A percentile compares a stretch with the other conserved stretches of the same genome.
Evolutionary conservation across 2,797 vertebrate genomes (phyloP).

Genomic region (Rhinatrema bivittatum): DNA sequence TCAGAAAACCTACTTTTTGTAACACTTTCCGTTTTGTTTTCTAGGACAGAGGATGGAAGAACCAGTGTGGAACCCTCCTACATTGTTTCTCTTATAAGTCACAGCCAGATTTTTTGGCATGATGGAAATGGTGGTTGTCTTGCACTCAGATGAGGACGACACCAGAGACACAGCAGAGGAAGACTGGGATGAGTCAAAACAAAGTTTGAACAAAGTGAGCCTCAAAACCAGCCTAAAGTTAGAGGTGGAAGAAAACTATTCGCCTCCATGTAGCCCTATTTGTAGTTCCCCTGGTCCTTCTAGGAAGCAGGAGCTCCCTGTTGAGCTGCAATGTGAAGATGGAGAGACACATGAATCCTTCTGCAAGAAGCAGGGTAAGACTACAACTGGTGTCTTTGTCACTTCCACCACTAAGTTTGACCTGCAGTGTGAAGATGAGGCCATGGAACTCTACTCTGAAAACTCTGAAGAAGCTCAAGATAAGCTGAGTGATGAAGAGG

Average conservation of each 20-base stretch:
- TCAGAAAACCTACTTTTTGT: too few species aligned
- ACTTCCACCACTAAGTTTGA: background rate
- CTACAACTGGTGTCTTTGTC: background rate
- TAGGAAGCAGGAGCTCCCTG: fast-evolving
- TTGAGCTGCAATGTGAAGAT: background rate
- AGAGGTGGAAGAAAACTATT: background rate
- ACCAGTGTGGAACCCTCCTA: too few species aligned
- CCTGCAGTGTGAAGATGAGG: background rate
- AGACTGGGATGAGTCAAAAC: background rate
- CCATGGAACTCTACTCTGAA: background rate
- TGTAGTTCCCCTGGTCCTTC: background rate
- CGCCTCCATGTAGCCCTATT: background rate
- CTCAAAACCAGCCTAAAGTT: background rate
- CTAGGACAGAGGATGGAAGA: too few species aligned
- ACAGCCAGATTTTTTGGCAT: too few species aligned
- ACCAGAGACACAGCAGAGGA: background rate
- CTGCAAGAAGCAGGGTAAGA: background rate
- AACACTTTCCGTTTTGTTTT: too few species aligned
- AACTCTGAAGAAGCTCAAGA: background rate
- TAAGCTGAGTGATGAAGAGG: too few species aligned
- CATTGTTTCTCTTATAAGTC: too few species aligned
- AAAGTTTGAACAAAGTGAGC: background rate
- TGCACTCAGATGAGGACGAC: background rate
- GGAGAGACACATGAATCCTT: background rate
- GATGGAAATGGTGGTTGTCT: conserved; percentile 1